Percentiles rank a stretch among this genome's conserved stretches.
Conservation (phyloP, 2,888 invertebrate genomes). For the Dryococelus australis region DNA sequence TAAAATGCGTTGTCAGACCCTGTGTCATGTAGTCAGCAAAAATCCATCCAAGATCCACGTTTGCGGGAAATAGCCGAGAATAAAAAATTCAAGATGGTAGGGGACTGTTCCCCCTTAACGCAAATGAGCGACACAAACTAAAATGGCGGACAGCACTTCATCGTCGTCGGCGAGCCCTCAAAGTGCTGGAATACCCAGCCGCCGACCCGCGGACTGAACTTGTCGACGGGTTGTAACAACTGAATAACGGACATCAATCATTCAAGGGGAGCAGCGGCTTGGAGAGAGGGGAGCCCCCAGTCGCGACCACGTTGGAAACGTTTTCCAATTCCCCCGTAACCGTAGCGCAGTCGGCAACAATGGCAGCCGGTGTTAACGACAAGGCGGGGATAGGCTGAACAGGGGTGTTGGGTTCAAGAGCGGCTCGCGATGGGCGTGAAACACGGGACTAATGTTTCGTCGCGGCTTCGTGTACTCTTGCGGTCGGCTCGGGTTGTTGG, state of each 20-base stretch:
- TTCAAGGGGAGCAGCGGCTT: not conserved
- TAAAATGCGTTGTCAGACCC: too few species aligned
- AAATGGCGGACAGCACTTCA: too few species aligned
- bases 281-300: not conserved
- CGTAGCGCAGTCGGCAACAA: not conserved
- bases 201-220: not conserved
- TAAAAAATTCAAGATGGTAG: too few species aligned
- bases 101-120: too few species aligned
- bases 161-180: too few species aligned
- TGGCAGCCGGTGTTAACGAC: not conserved
- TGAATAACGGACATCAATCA: slow-evolving; percentile 8
- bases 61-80: too few species aligned
- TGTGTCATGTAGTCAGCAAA: too few species aligned
- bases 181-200: too few species aligned
- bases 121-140: too few species aligned
- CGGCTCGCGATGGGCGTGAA: not conserved
- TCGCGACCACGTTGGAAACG: not conserved
- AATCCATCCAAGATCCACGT: too few species aligned
- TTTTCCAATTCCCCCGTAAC: not conserved
- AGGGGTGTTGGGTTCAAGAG: not conserved
- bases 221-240: not conserved
- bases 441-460: not conserved
- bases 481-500: not conserved
- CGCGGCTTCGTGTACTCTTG: not conserved
- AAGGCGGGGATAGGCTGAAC: too few species aligned